Conservation (phyloP, 2,888 invertebrate genomes). For the Apeira syringaria region DNA sequence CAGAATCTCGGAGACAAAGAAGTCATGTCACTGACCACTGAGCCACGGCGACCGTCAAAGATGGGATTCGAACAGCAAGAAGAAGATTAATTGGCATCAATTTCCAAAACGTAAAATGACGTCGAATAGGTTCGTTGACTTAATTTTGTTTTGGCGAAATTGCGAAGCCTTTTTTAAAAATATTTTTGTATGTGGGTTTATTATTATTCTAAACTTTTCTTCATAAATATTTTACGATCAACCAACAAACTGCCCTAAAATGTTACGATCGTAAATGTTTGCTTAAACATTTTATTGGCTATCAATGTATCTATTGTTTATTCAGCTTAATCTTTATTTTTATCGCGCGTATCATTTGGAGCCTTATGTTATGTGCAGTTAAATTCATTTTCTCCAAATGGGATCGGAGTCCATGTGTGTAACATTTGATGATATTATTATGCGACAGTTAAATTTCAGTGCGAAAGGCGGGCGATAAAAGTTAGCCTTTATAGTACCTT, state of each 20-base stretch:
- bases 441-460: conserved; percentile 54
- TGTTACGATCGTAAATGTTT: conserved; percentile 48
- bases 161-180: conserved; percentile 29
- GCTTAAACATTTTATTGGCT: conserved; percentile 56
- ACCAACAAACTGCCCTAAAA: conserved; percentile 43
- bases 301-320: conserved; percentile 62
- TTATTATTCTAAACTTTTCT: conserved; percentile 32
- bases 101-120: conserved; percentile 24
- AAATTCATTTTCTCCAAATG: conserved; percentile 35
- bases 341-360: conserved; percentile 30
- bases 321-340: conserved; percentile 52
- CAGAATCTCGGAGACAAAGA: too few relatives aligned
- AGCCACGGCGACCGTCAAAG: too few relatives aligned
- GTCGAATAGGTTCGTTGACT: conserved; percentile 24
- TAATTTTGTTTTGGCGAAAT: conserved; percentile 27
- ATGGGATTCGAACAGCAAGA: too few relatives aligned
- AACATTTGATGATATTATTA: conserved; percentile 54
- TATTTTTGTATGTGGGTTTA: conserved; percentile 26
- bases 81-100: too few relatives aligned
- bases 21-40: too few relatives aligned
- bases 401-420: conserved; percentile 35
- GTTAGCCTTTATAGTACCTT: conserved; percentile 66
- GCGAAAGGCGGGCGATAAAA: conserved; percentile 48
- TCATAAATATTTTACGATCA: conserved; percentile 28
- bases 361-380: conserved; percentile 34